Base-by-base conservation (phyloP, 2,113 vertebrate species). In the Campylorhamphus procurvoides region DNA sequence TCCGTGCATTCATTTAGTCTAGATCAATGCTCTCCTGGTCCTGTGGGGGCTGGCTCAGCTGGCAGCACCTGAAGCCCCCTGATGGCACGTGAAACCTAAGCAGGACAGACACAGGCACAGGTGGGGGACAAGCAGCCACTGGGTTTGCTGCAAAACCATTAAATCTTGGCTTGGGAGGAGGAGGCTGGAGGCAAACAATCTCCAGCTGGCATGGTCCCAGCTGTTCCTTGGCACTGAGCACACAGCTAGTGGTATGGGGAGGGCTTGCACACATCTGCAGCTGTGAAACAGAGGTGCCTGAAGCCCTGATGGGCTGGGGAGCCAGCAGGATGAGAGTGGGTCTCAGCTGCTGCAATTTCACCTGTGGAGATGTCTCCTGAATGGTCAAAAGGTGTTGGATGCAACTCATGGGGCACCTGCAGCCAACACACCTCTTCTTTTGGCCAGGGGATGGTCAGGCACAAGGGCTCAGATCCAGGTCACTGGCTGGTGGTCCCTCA, bases 201-300 rank as follows among this genome's bases (percentile, higher is more conserved):
- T 92, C 47, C 64, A 89, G 35, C 80, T 92, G 86, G 80, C 60
- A n/a, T 0, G 0, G 19, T 18, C 64, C 84, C 87, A 60, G 73
- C 2, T 3, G 69, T 39, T 75, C 58, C 68, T 42, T 89, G 80
- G 80, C 89, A 15, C 56, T 8, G 42, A 86, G 46, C 37, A 9
- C 14, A 3, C 49, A 46, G 63, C 14, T 0, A 0, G 33, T 66
- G 64, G 27, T 37, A 18, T 0, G 12, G 37, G 67, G 44, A 84
- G 58, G 44, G 31, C 37, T 44, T 17, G 29, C 15, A 23, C 46
- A 22, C 22, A 39, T 12, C 39, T 58, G 46, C 83, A 86, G 89
- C 63, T 18, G 6, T 22, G n/a, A 22, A 47, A 63, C 14, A 27
- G 42, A 74, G 64, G 33, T 46, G 33, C 12, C 55, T 42, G 33